Percentiles rank a stretch among this genome's conserved stretches.
Evolutionary conservation across 92 coral and sea anemone species (phyloP).

Genomic region (Porites lobata): DNA sequence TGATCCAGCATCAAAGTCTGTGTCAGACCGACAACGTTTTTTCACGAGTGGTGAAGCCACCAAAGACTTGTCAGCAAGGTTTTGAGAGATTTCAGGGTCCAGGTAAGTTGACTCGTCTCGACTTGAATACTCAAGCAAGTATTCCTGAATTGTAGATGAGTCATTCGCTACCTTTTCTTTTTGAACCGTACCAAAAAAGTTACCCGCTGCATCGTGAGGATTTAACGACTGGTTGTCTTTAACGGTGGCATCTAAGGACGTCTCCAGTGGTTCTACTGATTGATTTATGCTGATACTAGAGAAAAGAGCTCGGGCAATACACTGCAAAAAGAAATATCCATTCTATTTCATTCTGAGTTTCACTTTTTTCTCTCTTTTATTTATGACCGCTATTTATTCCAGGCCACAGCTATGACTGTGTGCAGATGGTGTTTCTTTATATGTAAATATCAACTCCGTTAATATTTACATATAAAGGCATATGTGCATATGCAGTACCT

Average conservation of each 20-base stretch:
- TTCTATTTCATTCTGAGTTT: background rate
- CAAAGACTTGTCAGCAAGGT: background rate
- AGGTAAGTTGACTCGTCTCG: background rate
- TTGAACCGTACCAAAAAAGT: background rate
- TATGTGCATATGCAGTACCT: too few species aligned
- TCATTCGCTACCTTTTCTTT: background rate
- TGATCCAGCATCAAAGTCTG: background rate
- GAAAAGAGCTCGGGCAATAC: slow-evolving; percentile 45
- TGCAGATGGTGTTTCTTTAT: too few species aligned
- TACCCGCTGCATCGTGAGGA: background rate
- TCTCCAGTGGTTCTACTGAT: slow-evolving; percentile 13
- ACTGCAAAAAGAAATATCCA: slow-evolving; percentile 4
- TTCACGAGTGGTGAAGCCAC: background rate
- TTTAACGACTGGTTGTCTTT: background rate
- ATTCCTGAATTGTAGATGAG: slow-evolving; percentile 9
- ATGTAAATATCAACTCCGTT: too few species aligned
- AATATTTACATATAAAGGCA: too few species aligned
- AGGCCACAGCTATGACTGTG: too few species aligned
- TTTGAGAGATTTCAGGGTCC: background rate
- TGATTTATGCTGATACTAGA: background rate
- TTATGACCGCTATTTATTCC: too few species aligned
- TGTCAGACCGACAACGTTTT: background rate
- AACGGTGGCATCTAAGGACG: slow-evolving; percentile 6
- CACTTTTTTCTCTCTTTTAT: background rate
- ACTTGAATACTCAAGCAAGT: slow-evolving; percentile 18